Evolutionary conservation across 2,113 vertebrate genomes (phyloP).

Genomic region (Polyodon spathula): DNA sequence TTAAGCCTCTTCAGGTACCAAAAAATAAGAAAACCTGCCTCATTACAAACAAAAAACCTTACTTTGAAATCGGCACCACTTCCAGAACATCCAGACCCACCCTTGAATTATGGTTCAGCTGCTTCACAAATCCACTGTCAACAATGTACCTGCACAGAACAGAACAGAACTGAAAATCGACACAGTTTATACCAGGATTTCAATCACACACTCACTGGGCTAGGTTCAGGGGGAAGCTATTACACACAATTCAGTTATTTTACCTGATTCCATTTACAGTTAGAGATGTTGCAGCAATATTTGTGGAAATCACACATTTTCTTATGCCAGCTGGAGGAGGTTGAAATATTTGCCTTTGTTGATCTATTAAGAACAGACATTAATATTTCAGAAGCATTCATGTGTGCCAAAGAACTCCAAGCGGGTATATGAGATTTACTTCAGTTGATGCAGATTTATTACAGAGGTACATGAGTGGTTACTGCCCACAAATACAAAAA

Average conservation of each 20-base stretch:
- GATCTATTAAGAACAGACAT: conserved; percentile 56
- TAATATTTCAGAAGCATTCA: too few species aligned
- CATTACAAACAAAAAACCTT: conserved; percentile 37
- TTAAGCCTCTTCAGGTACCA: too few species aligned
- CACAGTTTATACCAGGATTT: too few species aligned
- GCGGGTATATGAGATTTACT: too few species aligned
- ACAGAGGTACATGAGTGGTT: too few species aligned
- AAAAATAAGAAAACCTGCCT: too few species aligned
- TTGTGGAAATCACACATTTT: conserved; percentile 91
- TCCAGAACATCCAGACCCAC: conserved; percentile 88
- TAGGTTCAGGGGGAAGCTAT: conserved; percentile 13
- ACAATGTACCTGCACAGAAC: conserved; percentile 70
- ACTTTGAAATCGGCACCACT: conserved; percentile 96
- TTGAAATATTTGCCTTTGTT: conserved; percentile 89
- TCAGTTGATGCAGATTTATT: too few species aligned
- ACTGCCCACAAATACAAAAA: too few species aligned
- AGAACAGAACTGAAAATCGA: not conserved
- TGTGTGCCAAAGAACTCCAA: too few species aligned
- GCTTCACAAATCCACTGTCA: conserved; percentile 95
- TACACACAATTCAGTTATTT: conserved; percentile 10
- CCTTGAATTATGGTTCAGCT: conserved; percentile 86
- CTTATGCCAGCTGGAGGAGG: conserved; percentile 77
- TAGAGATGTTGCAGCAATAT: conserved; percentile 92
- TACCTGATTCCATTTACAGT: conserved; percentile 91
- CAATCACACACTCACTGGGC: not conserved